These are phyloP conservation scores for Petrolisthes manimaculis DNA, from an alignment of 2,888 invertebrate genomes.

Conservation along the genomic window DNA sequence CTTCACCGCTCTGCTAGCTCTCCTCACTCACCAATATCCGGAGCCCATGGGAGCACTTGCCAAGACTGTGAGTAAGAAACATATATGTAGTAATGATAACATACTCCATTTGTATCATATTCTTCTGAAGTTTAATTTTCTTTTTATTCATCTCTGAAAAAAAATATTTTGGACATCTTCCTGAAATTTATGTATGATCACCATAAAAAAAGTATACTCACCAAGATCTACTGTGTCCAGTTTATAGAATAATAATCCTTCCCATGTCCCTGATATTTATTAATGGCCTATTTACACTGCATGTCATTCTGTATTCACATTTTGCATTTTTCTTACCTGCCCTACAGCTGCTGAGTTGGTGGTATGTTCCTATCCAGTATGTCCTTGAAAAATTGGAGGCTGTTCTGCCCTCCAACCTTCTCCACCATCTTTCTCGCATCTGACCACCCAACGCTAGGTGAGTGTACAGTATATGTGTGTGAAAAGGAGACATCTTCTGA, in stretches of 20 bases:
- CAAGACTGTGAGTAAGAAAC: constrained; percentile 74
- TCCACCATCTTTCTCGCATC: constrained; percentile 76
- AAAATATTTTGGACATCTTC: too few species aligned
- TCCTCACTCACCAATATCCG: constrained; percentile 92
- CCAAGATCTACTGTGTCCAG: too few species aligned
- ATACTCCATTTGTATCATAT: too few species aligned
- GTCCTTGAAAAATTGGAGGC: constrained; percentile 85
- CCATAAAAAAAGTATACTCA: too few species aligned
- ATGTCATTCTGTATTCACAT: background rate
- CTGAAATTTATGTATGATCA: too few species aligned
- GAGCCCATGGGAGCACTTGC: constrained; percentile 88
- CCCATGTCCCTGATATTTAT: background rate
- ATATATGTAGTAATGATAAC: background rate
- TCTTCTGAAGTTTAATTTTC: too few species aligned
- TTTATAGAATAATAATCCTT: too few species aligned
- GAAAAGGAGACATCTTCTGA: too few species aligned
- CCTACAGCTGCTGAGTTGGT: constrained; percentile 79
- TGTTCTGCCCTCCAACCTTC: constrained; percentile 83
- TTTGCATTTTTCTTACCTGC: background rate
- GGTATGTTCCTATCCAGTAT: constrained; percentile 85
- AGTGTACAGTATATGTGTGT: background rate
- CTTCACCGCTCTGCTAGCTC: constrained; percentile 88
- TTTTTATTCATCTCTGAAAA: too few species aligned
- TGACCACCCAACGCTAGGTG: constrained; percentile 66
- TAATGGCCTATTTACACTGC: background rate